Evolutionary conservation across 2,888 invertebrate species (phyloP), one percentile per base, ranked within the genome.

Genomic region (Brenthis ino): DNA sequence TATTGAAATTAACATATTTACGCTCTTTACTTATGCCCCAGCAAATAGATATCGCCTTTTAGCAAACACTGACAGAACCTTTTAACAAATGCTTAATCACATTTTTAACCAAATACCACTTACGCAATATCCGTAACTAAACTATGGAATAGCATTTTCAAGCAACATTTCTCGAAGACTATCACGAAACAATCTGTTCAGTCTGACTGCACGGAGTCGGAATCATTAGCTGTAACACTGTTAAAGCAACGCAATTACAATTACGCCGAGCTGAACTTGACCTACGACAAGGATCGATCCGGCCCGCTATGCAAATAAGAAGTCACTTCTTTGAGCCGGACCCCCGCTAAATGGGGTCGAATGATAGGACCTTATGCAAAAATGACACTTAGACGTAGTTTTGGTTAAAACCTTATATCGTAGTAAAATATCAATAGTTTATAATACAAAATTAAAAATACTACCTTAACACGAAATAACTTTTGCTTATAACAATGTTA

Each of bases 291-390:
- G 77, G 87, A 88, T 86, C 88, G 87, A 85, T 85, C 83, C 84
- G 77, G 77, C 77, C 84, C 85, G 83, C 82, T 91, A 92, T 91
- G 91, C 91, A 88, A 93, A 92, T 91, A 87, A 84, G 87, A 84
- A 80, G 77, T 74, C 76, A 74, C 83, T 87, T 86, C 88, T 87
- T 88, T 83, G 82, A 80, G 63, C 70, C 67, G 68, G 69, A 70
- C 69, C 71, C 68, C 51, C 53, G 58, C 71, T 74, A 72, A 72
- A 58, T 70, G 70, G 60, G 70, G 70, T 69, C 64, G 70, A 69
- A 63, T 70, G 68, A 72, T 67, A 67, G 58, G 63, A 72, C 70
- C 70, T 68, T 70, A 68, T 60, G 70, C 33, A 69, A 67, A 64
- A 64, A 66, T 43, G 24, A 0, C 12, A 16, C 33, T 33, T 33